phyloP scores from a whole-genome alignment of 2,113 vertebrate genomes.

The Lepus europaeus region DNA sequence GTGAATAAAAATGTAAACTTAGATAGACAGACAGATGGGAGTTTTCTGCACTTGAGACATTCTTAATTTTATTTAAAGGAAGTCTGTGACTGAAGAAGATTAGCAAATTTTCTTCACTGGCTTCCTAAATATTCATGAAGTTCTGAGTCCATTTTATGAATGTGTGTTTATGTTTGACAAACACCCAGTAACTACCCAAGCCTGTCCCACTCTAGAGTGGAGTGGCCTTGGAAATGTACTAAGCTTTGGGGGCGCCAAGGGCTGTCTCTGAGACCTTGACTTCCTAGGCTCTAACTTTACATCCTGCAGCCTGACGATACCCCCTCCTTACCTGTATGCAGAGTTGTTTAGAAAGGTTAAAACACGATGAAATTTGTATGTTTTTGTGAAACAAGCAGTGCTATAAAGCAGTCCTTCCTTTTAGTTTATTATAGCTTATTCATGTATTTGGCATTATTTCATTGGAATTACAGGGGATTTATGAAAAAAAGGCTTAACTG shows the following conservation, averaged over 20 bases:
- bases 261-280: background rate
- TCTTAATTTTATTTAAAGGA: background rate
- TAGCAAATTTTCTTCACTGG: background rate
- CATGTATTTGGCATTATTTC: background rate
- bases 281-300: background rate
- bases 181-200: background rate
- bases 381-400: background rate
- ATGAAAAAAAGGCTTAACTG: background rate
- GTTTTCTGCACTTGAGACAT: background rate
- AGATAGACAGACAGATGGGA: background rate
- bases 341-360: background rate
- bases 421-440: background rate
- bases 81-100: background rate
- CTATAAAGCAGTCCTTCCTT: background rate
- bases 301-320: background rate
- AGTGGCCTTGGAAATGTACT: fast-evolving
- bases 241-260: too few species aligned
- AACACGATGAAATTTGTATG: background rate
- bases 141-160: background rate
- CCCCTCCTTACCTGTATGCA: background rate
- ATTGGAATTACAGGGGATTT: background rate
- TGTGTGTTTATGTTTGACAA: background rate
- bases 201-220: fast-evolving
- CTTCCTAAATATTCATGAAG: background rate
- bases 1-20: background rate